phyloP scores from a whole-genome alignment of 2,797 vertebrate species.

The Chelidonichthys spinosus region DNA sequence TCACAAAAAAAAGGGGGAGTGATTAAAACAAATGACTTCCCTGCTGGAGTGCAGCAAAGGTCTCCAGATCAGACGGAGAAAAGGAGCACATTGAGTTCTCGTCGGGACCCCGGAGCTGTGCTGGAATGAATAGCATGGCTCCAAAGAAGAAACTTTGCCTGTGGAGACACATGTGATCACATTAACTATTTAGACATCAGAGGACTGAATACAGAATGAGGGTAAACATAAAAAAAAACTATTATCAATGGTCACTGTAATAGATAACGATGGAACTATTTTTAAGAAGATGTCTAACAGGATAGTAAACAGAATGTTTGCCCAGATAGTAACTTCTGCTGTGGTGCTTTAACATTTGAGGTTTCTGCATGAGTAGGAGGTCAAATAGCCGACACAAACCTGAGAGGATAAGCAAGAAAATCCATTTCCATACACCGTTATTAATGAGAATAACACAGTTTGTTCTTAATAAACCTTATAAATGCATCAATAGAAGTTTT shows the following conservation, averaged over 20 bases:
- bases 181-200: constrained; percentile 1
- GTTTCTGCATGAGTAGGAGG: neutral
- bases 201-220: neutral
- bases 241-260: neutral
- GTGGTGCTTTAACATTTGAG: neutral
- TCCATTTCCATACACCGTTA: too few relatives aligned
- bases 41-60: neutral
- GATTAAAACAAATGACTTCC: neutral
- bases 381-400: neutral
- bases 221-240: neutral
- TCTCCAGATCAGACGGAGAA: neutral
- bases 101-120: constrained; percentile 1
- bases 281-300: neutral
- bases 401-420: too few relatives aligned
- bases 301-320: neutral
- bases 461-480: neutral
- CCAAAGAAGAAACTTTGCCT: neutral
- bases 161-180: constrained; percentile 6
- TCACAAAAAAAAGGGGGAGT: neutral
- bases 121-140: constrained; percentile 7
- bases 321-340: neutral
- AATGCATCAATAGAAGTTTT: neutral
- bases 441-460: neutral
- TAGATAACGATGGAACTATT: neutral
- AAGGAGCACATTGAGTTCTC: neutral